Percentiles rank a stretch among this genome's conserved stretches.
These are phyloP conservation scores for Drosophila eugracilis DNA, from an alignment of 1,140 invertebrate genomes.

Conservation along the genomic window DNA sequence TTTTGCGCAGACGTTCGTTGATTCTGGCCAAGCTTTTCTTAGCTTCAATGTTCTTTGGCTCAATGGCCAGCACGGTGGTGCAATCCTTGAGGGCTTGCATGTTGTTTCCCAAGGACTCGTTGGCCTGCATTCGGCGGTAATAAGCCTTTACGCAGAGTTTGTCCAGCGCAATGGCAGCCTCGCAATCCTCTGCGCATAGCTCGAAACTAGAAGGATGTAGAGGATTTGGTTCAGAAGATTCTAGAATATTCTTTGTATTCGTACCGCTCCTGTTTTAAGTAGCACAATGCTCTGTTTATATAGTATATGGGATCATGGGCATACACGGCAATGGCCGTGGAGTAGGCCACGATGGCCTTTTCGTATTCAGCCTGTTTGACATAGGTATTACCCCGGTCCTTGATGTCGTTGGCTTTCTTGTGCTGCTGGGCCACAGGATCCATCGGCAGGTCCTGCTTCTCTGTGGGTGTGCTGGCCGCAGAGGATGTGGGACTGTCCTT, in stretches of 20 bases:
- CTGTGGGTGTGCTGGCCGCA: conserved; percentile 56
- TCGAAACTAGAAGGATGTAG: conserved; percentile 49
- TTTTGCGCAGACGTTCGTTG: conserved; percentile 63
- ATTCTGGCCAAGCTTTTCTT: conserved; percentile 73
- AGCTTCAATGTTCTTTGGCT: conserved; percentile 77
- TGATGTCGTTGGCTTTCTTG: conserved; percentile 84
- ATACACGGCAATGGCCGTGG: conserved; percentile 90
- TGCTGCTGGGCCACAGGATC: conserved; percentile 80
- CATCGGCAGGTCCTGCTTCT: conserved; percentile 65
- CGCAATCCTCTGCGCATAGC: conserved; percentile 73
- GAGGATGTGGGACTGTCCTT: conserved; percentile 35
- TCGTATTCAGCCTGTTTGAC: conserved; percentile 92
- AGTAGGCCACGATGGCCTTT: conserved; percentile 92
- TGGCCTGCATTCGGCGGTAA: conserved; percentile 83
- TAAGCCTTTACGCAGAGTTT: conserved; percentile 74
- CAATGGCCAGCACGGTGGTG: conserved; percentile 71
- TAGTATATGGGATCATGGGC: conserved; percentile 92
- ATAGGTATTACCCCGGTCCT: conserved; percentile 91
- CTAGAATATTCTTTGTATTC: neutral
- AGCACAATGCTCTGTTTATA: conserved; percentile 95
- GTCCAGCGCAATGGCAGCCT: conserved; percentile 69
- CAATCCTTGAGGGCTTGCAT: conserved; percentile 82
- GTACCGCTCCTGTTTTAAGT: conserved; percentile 93
- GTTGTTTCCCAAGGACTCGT: conserved; percentile 76
- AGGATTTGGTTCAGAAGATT: neutral